Base-by-base conservation (phyloP, 2,113 vertebrate species). In the Dolichallabes microphthalmus region DNA sequence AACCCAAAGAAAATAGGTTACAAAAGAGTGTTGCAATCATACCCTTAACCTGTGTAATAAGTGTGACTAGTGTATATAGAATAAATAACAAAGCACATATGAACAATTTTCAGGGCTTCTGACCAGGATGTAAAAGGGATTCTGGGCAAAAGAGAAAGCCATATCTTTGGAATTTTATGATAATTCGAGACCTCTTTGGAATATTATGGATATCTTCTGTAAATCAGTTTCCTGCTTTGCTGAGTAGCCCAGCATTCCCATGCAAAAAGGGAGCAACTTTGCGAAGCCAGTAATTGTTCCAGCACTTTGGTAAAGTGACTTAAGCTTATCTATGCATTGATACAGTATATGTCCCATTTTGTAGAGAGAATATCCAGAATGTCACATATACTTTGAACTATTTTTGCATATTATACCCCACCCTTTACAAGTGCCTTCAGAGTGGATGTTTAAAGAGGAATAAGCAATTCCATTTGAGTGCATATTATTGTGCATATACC, bases 11-110 rank as follows among this genome's bases (percentile, higher is more conserved):
- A 89, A 88, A 89, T 89, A 89, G 84, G 84, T 92, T 91, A 89
- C 89, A 91, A 90, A 86, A 90, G 91, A 90, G 87, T 55, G 75
- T 91, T 92, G 90, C 91, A 92, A 90, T 91, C 91, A 69, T 87
- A 93, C 91, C 92, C 90, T 92, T 92, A 94, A 93, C 92, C 90
- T 94, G 93, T 94, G 93, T 93, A 92, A 81, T 90, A 85, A 82
- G 66, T 87, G 68, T 91, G 86, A 86, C 77, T 86, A 89, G 82
- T 93, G 87, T 93, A 90, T 89, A 92, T 88, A 88, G 89, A 88
- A 85, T 61, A 60, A 85, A 77, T 13, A 86, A 89, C 91, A 92
- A 93, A 94, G 93, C 93, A 95, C 93, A 94, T 90, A 87, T 88
- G 90, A 88, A 93, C 89, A 92, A 89, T 87, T 92, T 92, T 92